Conservation (phyloP, 2,888 invertebrate genomes). For the Plebejus melissa region DNA sequence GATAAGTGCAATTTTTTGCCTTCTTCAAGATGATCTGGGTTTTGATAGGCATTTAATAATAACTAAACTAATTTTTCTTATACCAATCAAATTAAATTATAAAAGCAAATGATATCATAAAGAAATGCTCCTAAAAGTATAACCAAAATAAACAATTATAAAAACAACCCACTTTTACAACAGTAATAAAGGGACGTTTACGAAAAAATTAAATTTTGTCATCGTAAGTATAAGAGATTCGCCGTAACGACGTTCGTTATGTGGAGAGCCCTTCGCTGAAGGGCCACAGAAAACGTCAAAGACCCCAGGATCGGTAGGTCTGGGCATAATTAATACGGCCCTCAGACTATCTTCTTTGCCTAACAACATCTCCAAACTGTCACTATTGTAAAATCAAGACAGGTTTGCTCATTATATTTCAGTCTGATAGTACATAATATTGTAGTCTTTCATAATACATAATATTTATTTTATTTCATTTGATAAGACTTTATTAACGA, state of each 20-base stretch:
- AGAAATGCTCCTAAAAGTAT: neutral
- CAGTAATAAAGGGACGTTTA: neutral
- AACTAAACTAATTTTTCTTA: too few relatives aligned
- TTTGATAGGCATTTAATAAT: too few relatives aligned
- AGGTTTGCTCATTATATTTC: neutral
- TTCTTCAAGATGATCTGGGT: too few relatives aligned
- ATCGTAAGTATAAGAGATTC: conserved; percentile 29
- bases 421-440: too few relatives aligned
- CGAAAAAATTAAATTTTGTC: conserved; percentile 17
- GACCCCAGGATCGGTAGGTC: conserved; percentile 33
- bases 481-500: too few relatives aligned
- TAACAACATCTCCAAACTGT: conserved; percentile 29
- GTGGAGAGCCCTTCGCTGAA: conserved; percentile 30
- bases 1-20: too few relatives aligned
- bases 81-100: neutral
- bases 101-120: neutral
- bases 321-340: conserved; percentile 34
- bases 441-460: too few relatives aligned
- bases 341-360: conserved; percentile 31
- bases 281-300: conserved; percentile 31
- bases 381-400: conserved; percentile 5
- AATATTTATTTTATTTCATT: too few relatives aligned
- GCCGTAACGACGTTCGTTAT: conserved; percentile 36
- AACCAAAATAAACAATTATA: conserved; percentile 5
- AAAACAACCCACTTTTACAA: neutral